Conservation (phyloP, 1,140 invertebrate species). For the Monochamus saltuarius region DNA sequence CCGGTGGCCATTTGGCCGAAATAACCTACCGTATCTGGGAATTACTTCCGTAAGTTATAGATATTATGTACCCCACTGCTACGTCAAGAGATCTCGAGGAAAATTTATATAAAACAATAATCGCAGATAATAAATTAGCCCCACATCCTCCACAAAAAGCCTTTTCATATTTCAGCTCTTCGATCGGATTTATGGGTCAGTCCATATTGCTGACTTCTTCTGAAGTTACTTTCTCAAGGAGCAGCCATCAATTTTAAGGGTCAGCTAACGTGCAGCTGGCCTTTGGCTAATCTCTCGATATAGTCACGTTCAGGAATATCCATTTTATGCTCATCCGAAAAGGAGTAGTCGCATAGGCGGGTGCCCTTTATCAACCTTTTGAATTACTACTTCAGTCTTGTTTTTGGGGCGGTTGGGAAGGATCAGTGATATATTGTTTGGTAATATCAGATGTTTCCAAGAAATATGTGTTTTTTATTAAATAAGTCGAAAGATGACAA, state of each 20-base stretch:
- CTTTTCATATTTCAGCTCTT: slow-evolving; percentile 1
- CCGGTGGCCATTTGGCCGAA: too few relatives aligned
- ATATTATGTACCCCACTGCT: too few relatives aligned
- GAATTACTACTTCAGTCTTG: slow-evolving; percentile 9
- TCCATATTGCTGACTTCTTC: slow-evolving; percentile 19
- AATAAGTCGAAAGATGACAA: too few relatives aligned
- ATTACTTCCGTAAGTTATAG: too few relatives aligned
- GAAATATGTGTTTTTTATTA: too few relatives aligned
- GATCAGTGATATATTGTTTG: too few relatives aligned
- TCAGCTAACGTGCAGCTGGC: slow-evolving; percentile 15
- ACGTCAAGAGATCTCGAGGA: too few relatives aligned
- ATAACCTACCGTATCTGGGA: too few relatives aligned
- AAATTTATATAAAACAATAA: too few relatives aligned
- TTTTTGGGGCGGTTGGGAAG: background rate
- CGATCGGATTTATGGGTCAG: slow-evolving; percentile 9
- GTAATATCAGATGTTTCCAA: too few relatives aligned
- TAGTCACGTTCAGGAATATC: slow-evolving; percentile 13
- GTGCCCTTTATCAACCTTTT: slow-evolving; percentile 1
- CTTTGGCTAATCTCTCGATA: slow-evolving; percentile 9
- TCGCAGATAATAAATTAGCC: too few relatives aligned
- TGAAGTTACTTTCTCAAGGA: slow-evolving; percentile 10
- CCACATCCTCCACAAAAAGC: too few relatives aligned
- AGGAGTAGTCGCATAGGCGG: background rate
- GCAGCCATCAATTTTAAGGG: slow-evolving; percentile 19
- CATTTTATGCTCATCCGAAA: background rate